Evolutionary conservation across 2,888 invertebrate species (phyloP), one percentile per base, ranked within the genome.

Genomic region (Schizotus pectinicornis): DNA sequence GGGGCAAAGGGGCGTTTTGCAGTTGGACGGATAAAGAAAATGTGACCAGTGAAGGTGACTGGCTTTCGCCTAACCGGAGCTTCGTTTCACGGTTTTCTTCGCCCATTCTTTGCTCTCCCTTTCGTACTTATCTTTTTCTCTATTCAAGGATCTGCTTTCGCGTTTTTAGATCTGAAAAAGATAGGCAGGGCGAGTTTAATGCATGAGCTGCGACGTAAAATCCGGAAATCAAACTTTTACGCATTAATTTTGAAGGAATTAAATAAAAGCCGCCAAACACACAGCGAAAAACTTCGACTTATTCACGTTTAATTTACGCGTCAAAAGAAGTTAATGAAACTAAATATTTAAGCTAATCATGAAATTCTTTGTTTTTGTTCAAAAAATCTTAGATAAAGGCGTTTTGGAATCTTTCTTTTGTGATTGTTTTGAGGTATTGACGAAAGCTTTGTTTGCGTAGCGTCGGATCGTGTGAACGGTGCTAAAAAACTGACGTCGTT

Each of bases 41-140:
- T 65, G 64, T 65, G 62, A 62, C 62, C 63, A 61, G 61, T 55
- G 63, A 63, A 59, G 65, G 63, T 61, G 59, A 58, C 65, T 65
- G 56, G 49, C 56, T 49, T 56, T 49, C 43, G 56, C 63, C 59
- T 63, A 63, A 60, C 58, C 61, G 52, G 62, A 53, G 47, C 55
- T 57, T 55, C 59, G 22, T 61, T 61, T 61, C 61, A 61, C 62
- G 58, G 56, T 61, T 56, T 60, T 61, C 50, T 61, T 55, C 60
- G 50, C 60, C 60, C 59, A 50, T 54, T 54, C 62, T 43, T 56
- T 47, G 42, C 59, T 58, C 61, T 56, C 56, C 55, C 35, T 35
- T 61, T 60, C 56, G 42, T 35, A 56, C 43, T 56, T 59, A 61
- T 63, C 65, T 59, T 59, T 58, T 65, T 63, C 61, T 48, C 60